Conservation (phyloP, 2,113 vertebrate species). For the Phasianus colchicus region DNA sequence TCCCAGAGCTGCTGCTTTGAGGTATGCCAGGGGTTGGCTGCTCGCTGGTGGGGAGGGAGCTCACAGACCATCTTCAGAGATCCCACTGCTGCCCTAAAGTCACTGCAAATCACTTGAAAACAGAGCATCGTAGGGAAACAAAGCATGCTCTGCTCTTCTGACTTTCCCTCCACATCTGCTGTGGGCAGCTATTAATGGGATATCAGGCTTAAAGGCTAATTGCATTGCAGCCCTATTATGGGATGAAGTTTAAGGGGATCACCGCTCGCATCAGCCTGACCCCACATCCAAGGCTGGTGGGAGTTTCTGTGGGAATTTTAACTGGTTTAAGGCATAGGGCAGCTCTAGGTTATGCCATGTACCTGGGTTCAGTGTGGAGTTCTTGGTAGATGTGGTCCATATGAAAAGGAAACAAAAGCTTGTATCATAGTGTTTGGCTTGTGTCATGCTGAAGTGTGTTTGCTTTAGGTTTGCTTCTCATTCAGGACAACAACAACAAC, state of each 20-base stretch:
- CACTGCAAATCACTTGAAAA: background rate
- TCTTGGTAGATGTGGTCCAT: background rate
- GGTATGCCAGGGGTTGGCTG: background rate
- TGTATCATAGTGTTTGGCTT: rapidly evolving
- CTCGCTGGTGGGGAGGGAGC: background rate
- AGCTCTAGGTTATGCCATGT: rapidly evolving
- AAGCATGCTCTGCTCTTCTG: background rate
- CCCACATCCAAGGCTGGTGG: background rate
- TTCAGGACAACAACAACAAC: background rate
- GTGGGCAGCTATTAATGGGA: slow-evolving; percentile 34
- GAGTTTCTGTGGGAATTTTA: background rate
- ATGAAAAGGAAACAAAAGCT: background rate
- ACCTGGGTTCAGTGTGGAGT: rapidly evolving
- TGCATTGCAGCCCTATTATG: background rate
- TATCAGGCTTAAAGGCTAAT: slow-evolving; percentile 47
- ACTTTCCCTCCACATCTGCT: background rate
- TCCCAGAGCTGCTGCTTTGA: background rate
- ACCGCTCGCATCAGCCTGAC: rapidly evolving
- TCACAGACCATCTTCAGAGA: background rate
- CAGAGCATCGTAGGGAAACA: background rate
- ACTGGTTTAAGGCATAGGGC: rapidly evolving
- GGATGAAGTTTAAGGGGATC: slow-evolving; percentile 34
- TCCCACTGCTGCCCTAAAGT: background rate
- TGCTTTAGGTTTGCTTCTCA: background rate
- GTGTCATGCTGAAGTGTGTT: background rate